Conservation (phyloP, 2,113 vertebrate genomes). For the Uria lomvia region DNA sequence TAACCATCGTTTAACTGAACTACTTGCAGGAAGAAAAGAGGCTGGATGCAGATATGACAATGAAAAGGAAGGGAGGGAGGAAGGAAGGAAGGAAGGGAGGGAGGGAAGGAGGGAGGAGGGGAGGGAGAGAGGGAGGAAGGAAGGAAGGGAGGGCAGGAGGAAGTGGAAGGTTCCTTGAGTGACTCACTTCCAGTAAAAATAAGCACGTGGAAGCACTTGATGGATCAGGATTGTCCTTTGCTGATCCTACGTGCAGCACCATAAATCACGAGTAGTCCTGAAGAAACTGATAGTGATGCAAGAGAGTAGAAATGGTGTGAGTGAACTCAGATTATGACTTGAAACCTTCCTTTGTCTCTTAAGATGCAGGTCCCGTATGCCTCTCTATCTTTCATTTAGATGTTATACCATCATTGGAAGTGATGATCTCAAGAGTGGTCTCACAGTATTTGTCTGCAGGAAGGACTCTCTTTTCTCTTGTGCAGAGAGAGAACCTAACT, state of each 20-base stretch:
- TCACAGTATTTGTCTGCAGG: not conserved
- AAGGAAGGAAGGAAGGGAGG: not conserved
- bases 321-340: not conserved
- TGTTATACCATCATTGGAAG: not conserved
- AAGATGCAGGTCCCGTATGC: not conserved
- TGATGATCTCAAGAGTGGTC: not conserved
- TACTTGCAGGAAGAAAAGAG: not conserved
- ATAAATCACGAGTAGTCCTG: not conserved
- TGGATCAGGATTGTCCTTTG: not conserved
- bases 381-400: not conserved
- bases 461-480: not conserved
- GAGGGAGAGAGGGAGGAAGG: not conserved
- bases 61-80: not conserved
- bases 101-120: not conserved
- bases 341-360: not conserved
- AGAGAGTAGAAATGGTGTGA: not conserved
- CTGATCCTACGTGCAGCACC: not conserved
- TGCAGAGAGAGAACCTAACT: not conserved
- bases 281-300: not conserved
- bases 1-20: not conserved
- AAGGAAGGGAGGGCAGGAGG: not conserved
- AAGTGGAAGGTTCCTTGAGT: not conserved
- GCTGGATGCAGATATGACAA: not conserved
- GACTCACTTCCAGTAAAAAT: not conserved
- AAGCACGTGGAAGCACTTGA: accelerated